Evolutionary conservation across 1,140 invertebrate genomes (phyloP), one percentile per base, ranked within the genome.

Genomic region (Portunus trituberculatus): DNA sequence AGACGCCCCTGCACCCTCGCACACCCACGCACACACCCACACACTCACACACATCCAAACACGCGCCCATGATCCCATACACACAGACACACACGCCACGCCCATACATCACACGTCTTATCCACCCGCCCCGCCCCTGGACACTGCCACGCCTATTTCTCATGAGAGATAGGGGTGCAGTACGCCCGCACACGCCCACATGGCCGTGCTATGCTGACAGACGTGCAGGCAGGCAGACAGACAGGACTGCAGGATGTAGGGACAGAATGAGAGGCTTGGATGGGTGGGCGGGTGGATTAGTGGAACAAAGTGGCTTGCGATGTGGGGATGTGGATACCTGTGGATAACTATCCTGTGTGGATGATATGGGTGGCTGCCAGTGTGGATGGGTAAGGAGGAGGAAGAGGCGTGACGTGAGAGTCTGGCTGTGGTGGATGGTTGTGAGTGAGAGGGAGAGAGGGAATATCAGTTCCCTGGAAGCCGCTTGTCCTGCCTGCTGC

Each of bases 381-480:
- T 76, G 67, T 76, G 67, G 67, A 76, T 76, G 20, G 1, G 0
- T 20, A n/a, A 76, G 67, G 20, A n/a, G 67, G 67, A 76, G 12
- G 20, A 76, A n/a, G 67, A 76, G 20, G 20, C 12, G 20, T 25
- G 20, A 20, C 10, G 52, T 16, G 84, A 32, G 29, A 39, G 6
- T 6, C 39, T 39, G 39, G 31, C 28, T 32, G 32, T 31, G n/a
- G 32, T 20, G 25, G 39, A 32, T 88, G 86, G 86, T 28, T 20
- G 8, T 52, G 90, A 91, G 90, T 29, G 67, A 76, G 91, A 92
- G 67, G 67, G 91, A 92, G 67, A 31, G 48, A 92, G 52, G 20
- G 67, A 10, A 25, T 59, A 20, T 59, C 20, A 59, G 20, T 39
- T 6, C 39, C 39, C 39, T 39, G 39, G 39, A 39, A 39, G n/a